Percentiles rank a stretch among this genome's conserved stretches.
Evolutionary conservation across 2,113 vertebrate genomes (phyloP).

Genomic region (Oostethus manadensis): DNA sequence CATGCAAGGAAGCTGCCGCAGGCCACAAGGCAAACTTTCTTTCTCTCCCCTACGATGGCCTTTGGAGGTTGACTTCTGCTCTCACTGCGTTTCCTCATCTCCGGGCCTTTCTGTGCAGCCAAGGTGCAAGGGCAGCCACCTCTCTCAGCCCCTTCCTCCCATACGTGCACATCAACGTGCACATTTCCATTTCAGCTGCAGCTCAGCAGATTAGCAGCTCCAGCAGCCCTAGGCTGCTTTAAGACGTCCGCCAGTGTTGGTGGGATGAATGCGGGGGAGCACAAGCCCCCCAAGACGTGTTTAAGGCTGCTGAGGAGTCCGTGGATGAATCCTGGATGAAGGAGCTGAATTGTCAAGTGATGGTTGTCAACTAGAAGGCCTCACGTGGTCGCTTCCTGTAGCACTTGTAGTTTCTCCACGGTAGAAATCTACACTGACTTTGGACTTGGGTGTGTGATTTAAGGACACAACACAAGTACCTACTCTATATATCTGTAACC

Average conservation of each 20-base stretch:
- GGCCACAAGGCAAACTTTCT: slow-evolving; percentile 59
- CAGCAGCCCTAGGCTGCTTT: slow-evolving; percentile 63
- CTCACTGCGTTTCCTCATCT: slow-evolving; percentile 62
- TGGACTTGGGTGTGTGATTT: no score
- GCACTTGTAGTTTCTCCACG: no score
- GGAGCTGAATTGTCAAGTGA: slow-evolving; percentile 41
- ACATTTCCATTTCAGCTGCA: slow-evolving; percentile 68
- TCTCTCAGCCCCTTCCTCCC: slow-evolving; percentile 41
- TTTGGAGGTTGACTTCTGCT: slow-evolving; percentile 72
- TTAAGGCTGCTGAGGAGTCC: slow-evolving; percentile 46
- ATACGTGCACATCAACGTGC: slow-evolving; percentile 29
- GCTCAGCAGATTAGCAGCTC: slow-evolving; percentile 49
- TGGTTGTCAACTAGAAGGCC: slow-evolving; percentile 42
- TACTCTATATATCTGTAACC: no score
- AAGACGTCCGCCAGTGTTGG: slow-evolving; percentile 55
- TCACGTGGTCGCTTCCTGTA: slow-evolving; percentile 4
- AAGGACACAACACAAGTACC: no score
- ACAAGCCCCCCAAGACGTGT: slow-evolving; percentile 50
- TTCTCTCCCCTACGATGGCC: slow-evolving; percentile 41
- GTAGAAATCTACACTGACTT: no score
- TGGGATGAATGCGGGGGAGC: slow-evolving; percentile 59
- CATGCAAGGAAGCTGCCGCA: slow-evolving; percentile 45
- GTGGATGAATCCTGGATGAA: slow-evolving; percentile 49
- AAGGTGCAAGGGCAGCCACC: slow-evolving; percentile 70
- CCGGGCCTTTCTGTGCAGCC: slow-evolving; percentile 69